These are phyloP conservation scores for Spilosoma lubricipeda DNA, from an alignment of 2,888 invertebrate genomes.

Conservation along the genomic window DNA sequence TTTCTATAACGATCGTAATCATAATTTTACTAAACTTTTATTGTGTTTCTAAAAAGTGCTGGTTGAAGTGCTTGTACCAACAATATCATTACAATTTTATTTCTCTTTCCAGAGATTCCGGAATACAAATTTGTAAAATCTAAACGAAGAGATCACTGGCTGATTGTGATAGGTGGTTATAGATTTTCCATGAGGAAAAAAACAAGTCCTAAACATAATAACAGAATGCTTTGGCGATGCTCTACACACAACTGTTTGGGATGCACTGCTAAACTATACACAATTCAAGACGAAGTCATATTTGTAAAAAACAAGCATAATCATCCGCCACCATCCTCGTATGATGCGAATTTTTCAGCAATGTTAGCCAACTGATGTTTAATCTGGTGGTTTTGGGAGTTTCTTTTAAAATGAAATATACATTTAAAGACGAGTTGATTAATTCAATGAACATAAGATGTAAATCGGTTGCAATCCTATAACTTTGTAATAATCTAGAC, in stretches of 20 bases:
- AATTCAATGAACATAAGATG: too few species aligned
- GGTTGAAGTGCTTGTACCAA: not conserved
- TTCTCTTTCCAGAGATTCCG: constrained; percentile 18
- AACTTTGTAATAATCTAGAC: too few species aligned
- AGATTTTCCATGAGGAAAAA: constrained; percentile 33
- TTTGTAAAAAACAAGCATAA: constrained; percentile 14
- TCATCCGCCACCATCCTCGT: constrained; percentile 13
- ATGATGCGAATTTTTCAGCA: not conserved
- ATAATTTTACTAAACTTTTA: not conserved
- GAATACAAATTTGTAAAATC: constrained; percentile 20
- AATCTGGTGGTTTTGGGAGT: too few species aligned
- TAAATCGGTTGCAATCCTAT: too few species aligned
- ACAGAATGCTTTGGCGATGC: constrained; percentile 48
- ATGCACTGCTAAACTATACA: constrained; percentile 32
- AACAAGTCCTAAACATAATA: constrained; percentile 11
- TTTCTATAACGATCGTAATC: too few species aligned
- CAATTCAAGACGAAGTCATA: constrained; percentile 17
- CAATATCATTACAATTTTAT: not conserved
- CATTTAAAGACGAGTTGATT: too few species aligned
- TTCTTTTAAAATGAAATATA: too few species aligned
- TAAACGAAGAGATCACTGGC: not conserved
- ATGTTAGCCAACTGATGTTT: not conserved
- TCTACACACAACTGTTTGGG: constrained; percentile 49
- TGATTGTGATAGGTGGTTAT: constrained; percentile 33
- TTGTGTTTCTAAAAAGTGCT: not conserved